Conservation (phyloP, 2,888 invertebrate species). For the Arrhopalites spinosus region DNA sequence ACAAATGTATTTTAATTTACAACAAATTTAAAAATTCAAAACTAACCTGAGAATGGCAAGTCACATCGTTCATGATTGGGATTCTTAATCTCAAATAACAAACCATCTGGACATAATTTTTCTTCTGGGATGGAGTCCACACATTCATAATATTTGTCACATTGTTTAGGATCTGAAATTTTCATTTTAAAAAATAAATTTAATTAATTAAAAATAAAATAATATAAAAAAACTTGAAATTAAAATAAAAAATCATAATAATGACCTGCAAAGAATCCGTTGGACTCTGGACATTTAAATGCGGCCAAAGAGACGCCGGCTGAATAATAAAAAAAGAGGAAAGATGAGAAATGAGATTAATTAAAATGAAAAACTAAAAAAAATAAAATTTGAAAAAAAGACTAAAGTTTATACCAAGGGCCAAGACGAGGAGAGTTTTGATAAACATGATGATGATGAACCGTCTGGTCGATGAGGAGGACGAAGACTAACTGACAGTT, state of each 20-base stretch:
- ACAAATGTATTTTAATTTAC: too few species aligned
- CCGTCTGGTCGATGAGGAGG: constrained; percentile 26
- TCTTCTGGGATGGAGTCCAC: constrained; percentile 71
- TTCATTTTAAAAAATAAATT: background rate
- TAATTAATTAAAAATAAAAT: background rate
- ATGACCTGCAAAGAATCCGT: constrained; percentile 74
- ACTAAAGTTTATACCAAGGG: constrained; percentile 34
- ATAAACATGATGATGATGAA: constrained; percentile 19
- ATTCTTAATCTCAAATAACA: constrained; percentile 83
- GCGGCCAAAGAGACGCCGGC: constrained; percentile 47
- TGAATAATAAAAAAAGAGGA: constrained; percentile 22
- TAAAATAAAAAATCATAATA: background rate
- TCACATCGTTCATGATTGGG: constrained; percentile 89
- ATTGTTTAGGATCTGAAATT: constrained; percentile 70
- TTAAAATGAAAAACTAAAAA: background rate
- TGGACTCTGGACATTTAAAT: constrained; percentile 77
- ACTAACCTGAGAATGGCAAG: constrained; percentile 72
- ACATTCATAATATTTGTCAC: constrained; percentile 80
- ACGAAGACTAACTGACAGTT: constrained; percentile 33
- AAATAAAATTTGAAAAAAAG: background rate
- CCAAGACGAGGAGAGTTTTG: constrained; percentile 35
- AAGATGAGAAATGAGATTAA: background rate
- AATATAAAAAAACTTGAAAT: background rate
- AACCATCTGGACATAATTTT: constrained; percentile 84
- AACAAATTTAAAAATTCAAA: background rate